These are phyloP conservation scores for Rotaria macrura DNA, from an alignment of 2,888 invertebrate genomes.

Conservation along the genomic window DNA sequence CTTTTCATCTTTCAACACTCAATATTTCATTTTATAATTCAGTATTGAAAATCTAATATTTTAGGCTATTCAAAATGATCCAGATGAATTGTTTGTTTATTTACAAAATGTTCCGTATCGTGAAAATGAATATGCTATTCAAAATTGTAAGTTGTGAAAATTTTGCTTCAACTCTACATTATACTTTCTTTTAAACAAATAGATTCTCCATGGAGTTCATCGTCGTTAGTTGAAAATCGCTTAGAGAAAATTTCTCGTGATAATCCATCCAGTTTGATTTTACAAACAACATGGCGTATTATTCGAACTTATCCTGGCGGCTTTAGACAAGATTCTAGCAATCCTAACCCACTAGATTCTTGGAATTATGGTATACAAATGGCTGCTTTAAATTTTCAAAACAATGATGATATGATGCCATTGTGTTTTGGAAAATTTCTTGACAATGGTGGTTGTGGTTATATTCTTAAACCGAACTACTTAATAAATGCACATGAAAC, in stretches of 20 bases:
- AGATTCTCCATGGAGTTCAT: not conserved
- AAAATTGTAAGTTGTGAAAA: not conserved
- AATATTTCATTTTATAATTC: too few species aligned
- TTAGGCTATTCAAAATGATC: not conserved
- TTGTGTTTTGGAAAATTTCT: constrained; percentile 57
- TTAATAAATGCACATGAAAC: constrained; percentile 50
- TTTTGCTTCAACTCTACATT: too few species aligned
- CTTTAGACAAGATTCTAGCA: constrained; percentile 55
- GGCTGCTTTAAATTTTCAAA: constrained; percentile 57
- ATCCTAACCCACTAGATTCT: constrained; percentile 54
- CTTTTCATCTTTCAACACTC: too few species aligned
- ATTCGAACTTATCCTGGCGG: constrained; percentile 51
- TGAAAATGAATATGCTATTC: not conserved
- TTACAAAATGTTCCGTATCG: not conserved
- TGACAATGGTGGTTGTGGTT: constrained; percentile 57
- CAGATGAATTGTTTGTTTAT: not conserved
- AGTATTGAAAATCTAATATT: not conserved
- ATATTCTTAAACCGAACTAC: constrained; percentile 55
- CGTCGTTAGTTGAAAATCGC: constrained; percentile 11
- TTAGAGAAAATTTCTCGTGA: not conserved
- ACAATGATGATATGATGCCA: constrained; percentile 57
- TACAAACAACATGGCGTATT: not conserved
- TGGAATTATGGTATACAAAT: constrained; percentile 57
- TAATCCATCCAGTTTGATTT: not conserved
- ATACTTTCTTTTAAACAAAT: too few species aligned